These are phyloP conservation scores for Potorous gilbertii DNA, from an alignment of 2,797 vertebrate species.

Conservation along the genomic window DNA sequence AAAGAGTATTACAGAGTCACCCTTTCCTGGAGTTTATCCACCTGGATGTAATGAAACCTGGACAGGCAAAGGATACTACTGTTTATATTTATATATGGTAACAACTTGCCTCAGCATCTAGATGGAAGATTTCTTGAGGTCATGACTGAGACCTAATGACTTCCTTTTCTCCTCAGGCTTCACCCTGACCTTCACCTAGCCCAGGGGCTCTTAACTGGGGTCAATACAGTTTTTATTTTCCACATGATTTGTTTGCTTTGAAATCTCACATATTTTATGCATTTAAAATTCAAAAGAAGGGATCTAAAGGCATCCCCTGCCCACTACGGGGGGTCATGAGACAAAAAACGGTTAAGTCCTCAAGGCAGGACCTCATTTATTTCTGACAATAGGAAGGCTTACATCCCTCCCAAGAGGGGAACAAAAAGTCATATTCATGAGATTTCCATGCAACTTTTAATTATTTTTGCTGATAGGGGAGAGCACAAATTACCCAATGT, in stretches of 20 bases:
- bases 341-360: neutral
- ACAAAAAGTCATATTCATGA: neutral
- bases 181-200: neutral
- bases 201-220: neutral
- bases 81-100: neutral
- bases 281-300: neutral
- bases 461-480: neutral
- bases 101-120: neutral
- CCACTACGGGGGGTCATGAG: neutral
- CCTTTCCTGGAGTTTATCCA: constrained; percentile 1
- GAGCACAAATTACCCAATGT: neutral
- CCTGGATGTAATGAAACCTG: neutral
- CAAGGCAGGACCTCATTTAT: neutral
- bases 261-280: neutral
- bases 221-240: neutral
- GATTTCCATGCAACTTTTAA: neutral
- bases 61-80: neutral
- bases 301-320: neutral
- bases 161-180: neutral
- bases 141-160: neutral
- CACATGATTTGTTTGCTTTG: neutral
- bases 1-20: neutral
- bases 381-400: neutral
- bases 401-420: neutral
- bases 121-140: neutral